Percentiles rank a stretch among this genome's conserved stretches.
Evolutionary conservation across 2,888 invertebrate genomes (phyloP).

Genomic region (Sarcophaga subvicina): DNA sequence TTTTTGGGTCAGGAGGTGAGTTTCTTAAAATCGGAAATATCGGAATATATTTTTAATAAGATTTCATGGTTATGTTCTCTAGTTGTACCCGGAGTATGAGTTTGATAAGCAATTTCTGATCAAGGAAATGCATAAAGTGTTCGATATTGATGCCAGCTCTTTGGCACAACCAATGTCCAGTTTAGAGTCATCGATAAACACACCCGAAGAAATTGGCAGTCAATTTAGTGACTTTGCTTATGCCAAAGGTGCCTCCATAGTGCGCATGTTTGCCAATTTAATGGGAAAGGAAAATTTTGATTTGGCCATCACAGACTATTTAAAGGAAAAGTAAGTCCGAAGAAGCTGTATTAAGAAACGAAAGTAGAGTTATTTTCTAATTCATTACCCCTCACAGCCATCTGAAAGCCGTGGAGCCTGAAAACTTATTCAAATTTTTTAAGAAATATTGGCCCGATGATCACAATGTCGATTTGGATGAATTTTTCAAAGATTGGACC

Average conservation of each 20-base stretch:
- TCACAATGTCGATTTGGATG: slow-evolving; percentile 75
- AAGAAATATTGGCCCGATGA: slow-evolving; percentile 77
- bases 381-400: slow-evolving; percentile 69
- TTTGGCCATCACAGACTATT: slow-evolving; percentile 83
- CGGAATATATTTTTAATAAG: not conserved
- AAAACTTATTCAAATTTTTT: slow-evolving; percentile 83
- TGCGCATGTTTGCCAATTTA: slow-evolving; percentile 87
- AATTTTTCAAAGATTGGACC: slow-evolving; percentile 85
- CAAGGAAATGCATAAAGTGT: slow-evolving; percentile 86
- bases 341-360: not conserved
- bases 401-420: slow-evolving; percentile 81
- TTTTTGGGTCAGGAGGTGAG: slow-evolving; percentile 81
- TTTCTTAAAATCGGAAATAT: slow-evolving; percentile 71
- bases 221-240: slow-evolving; percentile 85
- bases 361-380: not conserved
- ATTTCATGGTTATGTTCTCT: slow-evolving; percentile 67
- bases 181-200: slow-evolving; percentile 82
- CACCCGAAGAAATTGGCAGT: slow-evolving; percentile 83
- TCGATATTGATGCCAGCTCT: slow-evolving; percentile 84
- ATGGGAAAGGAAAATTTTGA: slow-evolving; percentile 83
- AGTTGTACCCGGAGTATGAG: slow-evolving; percentile 86
- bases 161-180: slow-evolving; percentile 84
- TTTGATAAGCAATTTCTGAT: slow-evolving; percentile 87
- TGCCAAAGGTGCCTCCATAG: slow-evolving; percentile 85
- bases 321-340: slow-evolving; percentile 82